These are phyloP conservation scores for Cephalotes varians DNA, from an alignment of 2,888 invertebrate species.

Conservation along the genomic window DNA sequence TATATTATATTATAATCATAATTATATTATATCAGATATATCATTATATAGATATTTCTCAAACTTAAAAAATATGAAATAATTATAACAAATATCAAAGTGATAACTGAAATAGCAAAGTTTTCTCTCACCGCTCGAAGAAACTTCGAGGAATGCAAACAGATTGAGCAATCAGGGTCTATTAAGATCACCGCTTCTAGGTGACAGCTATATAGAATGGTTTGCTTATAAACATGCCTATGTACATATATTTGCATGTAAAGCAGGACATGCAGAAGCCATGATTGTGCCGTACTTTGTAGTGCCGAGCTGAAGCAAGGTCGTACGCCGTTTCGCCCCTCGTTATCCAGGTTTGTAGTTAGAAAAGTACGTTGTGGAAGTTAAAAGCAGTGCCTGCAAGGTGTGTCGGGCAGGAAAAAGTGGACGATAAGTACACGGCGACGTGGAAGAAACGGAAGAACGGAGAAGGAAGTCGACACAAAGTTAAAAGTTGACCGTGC, in stretches of 20 bases:
- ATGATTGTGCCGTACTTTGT: slow-evolving; percentile 54
- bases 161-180: slow-evolving; percentile 39
- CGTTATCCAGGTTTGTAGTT: slow-evolving; percentile 53
- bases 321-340: slow-evolving; percentile 45
- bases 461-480: slow-evolving; percentile 21
- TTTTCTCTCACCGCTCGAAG: background rate
- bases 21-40: too few species aligned
- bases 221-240: slow-evolving; percentile 44
- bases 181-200: slow-evolving; percentile 37
- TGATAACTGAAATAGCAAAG: background rate
- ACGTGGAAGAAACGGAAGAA: slow-evolving; percentile 6
- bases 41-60: background rate
- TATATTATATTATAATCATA: too few species aligned
- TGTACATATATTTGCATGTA: slow-evolving; percentile 49
- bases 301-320: slow-evolving; percentile 34
- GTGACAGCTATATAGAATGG: slow-evolving; percentile 22
- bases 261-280: slow-evolving; percentile 34
- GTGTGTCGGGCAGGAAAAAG: slow-evolving; percentile 33
- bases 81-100: background rate
- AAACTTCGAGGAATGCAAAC: background rate
- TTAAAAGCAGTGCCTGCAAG: slow-evolving; percentile 53
- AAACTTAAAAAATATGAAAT: background rate
- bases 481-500: slow-evolving; percentile 58
- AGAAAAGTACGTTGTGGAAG: slow-evolving; percentile 48
- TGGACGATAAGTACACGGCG: slow-evolving; percentile 30